Evolutionary conservation across 1,140 invertebrate genomes (phyloP).

Genomic region (Polypedilum pembai): DNA sequence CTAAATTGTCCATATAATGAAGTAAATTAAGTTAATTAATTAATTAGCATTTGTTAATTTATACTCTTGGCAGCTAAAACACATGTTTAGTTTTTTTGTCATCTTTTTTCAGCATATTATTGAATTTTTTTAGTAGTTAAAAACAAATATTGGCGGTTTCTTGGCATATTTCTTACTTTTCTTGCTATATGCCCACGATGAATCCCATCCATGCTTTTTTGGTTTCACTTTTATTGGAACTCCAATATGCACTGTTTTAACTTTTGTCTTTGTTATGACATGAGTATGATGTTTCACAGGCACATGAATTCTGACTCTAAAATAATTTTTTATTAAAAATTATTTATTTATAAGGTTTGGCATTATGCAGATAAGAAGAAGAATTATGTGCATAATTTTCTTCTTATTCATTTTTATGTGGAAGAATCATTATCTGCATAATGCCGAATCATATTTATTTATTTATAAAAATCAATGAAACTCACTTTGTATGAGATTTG

Average conservation of each 20-base stretch:
- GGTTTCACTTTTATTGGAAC: background rate
- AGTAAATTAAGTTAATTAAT: background rate
- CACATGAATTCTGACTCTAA: slow-evolving; percentile 42
- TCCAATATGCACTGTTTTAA: slow-evolving; percentile 39
- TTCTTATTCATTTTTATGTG: no score
- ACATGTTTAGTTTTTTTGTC: no score
- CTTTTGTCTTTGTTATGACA: slow-evolving; percentile 42
- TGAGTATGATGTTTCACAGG: slow-evolving; percentile 43
- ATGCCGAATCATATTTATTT: no score
- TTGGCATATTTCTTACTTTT: slow-evolving; percentile 1
- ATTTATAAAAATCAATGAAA: background rate
- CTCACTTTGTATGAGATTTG: background rate
- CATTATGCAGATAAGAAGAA: no score
- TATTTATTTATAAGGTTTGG: no score
- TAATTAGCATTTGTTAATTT: slow-evolving; percentile 14
- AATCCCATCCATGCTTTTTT: slow-evolving; percentile 15
- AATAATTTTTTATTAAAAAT: no score
- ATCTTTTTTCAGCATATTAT: no score
- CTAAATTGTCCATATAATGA: no score
- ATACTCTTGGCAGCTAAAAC: background rate
- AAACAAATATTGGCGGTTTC: background rate
- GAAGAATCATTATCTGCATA: no score
- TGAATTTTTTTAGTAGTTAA: slow-evolving; percentile 6
- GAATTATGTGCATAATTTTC: no score
- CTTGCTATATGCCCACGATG: background rate